Evolutionary conservation across 2,113 vertebrate genomes (phyloP).

Genomic region (Vimba vimba): DNA sequence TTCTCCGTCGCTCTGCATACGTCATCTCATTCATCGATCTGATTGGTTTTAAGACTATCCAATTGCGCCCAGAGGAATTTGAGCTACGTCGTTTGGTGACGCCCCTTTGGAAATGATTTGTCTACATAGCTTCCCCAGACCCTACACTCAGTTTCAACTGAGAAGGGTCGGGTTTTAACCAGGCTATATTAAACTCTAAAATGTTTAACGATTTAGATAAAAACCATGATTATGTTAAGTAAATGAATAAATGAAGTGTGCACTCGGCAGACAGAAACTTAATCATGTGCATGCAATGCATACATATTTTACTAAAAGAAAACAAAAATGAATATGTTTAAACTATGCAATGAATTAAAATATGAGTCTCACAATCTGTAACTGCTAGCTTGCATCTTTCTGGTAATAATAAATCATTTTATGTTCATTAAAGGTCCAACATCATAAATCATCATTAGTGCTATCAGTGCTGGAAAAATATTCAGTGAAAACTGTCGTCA

Average conservation of each 20-base stretch:
- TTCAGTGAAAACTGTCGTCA: slow-evolving; percentile 66
- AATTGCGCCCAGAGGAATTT: no score
- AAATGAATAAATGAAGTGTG: slow-evolving; percentile 4
- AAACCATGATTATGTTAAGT: not conserved
- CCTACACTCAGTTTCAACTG: no score
- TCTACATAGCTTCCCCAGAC: no score
- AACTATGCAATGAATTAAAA: slow-evolving; percentile 52
- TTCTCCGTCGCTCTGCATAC: no score
- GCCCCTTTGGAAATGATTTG: no score
- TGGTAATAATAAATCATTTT: slow-evolving; percentile 63
- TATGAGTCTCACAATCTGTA: slow-evolving; percentile 65
- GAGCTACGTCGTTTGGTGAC: no score
- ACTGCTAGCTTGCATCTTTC: slow-evolving; percentile 59
- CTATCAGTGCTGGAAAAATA: slow-evolving; percentile 66
- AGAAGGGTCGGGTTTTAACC: no score
- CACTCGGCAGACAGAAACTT: not conserved
- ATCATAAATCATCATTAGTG: slow-evolving; percentile 68
- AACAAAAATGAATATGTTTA: slow-evolving; percentile 2
- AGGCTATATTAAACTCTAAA: not conserved
- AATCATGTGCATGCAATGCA: not conserved
- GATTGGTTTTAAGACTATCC: no score
- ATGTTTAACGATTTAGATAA: not conserved
- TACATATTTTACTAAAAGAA: not conserved
- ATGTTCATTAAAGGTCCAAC: slow-evolving; percentile 53
- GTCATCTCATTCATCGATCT: no score